These are phyloP conservation scores for Lycaon pictus DNA, from an alignment of 2,113 vertebrate species.

Conservation along the genomic window DNA sequence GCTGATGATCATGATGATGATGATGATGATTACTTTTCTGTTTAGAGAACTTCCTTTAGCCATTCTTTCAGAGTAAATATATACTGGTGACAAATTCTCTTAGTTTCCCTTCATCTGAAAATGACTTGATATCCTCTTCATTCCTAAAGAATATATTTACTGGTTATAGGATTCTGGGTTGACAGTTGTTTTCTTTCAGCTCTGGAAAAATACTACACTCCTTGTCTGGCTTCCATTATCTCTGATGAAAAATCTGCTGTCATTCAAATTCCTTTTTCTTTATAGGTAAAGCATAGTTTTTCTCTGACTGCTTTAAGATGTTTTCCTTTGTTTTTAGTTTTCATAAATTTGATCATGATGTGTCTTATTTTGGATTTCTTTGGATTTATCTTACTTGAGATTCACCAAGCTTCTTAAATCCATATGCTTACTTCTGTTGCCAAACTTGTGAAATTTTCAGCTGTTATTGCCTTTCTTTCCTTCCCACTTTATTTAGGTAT, in stretches of 20 bases:
- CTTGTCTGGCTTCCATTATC: not conserved
- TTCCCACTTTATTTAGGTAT: not conserved
- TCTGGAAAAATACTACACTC: not conserved
- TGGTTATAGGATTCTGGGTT: not conserved
- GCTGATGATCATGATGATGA: no score
- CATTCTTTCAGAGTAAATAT: not conserved
- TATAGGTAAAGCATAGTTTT: not conserved
- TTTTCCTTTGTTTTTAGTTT: conserved; percentile 16
- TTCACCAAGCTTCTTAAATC: not conserved
- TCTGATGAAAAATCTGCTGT: not conserved
- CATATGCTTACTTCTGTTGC: not conserved
- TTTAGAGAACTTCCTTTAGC: not conserved
- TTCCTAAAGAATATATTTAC: not conserved
- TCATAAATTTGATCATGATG: not conserved
- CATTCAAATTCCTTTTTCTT: not conserved
- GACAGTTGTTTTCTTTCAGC: not conserved
- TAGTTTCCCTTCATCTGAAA: not conserved
- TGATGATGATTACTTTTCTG: not conserved
- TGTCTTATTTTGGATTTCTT: not conserved
- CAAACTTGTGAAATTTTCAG: not conserved
- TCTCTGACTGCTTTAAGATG: not conserved
- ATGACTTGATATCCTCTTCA: not conserved
- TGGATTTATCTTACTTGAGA: not conserved
- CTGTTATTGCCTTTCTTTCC: not conserved
- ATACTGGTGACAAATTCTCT: not conserved